Conservation (phyloP, 2,113 vertebrate species). For the Gila orcuttii region DNA sequence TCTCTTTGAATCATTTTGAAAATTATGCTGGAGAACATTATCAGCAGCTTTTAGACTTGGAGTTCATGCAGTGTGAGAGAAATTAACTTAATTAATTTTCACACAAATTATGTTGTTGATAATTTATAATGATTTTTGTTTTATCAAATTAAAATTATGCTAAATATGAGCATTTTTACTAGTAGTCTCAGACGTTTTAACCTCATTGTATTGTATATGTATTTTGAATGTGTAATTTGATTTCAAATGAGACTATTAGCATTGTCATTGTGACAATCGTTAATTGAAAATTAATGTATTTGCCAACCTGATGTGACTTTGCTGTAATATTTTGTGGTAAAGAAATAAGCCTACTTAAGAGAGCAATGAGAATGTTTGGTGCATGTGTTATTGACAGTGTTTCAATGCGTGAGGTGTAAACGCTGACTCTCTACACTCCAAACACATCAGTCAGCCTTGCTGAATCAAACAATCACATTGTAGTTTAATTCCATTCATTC, state of each 20-base stretch:
- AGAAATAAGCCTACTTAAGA: background rate
- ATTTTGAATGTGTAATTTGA: background rate
- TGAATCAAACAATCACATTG: background rate
- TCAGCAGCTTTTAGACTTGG: background rate
- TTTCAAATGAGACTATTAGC: background rate
- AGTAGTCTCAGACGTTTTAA: background rate
- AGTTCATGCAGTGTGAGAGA: background rate
- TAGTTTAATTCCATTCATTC: slow-evolving; percentile 45
- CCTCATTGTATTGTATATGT: background rate
- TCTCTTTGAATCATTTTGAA: background rate
- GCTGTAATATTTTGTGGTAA: background rate
- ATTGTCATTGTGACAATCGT: background rate
- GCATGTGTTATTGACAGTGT: background rate
- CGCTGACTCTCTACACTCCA: background rate
- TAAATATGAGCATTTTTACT: background rate
- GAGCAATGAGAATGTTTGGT: background rate
- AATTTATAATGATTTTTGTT: background rate
- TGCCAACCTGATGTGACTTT: background rate
- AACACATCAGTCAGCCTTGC: background rate
- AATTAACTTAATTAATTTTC: background rate
- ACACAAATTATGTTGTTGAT: background rate
- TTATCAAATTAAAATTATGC: background rate
- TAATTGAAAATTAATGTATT: background rate
- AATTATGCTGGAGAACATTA: background rate
- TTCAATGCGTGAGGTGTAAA: background rate